Evolutionary conservation across 1,140 invertebrate species (phyloP).

Genomic region (Leptoteleia sp.): DNA sequence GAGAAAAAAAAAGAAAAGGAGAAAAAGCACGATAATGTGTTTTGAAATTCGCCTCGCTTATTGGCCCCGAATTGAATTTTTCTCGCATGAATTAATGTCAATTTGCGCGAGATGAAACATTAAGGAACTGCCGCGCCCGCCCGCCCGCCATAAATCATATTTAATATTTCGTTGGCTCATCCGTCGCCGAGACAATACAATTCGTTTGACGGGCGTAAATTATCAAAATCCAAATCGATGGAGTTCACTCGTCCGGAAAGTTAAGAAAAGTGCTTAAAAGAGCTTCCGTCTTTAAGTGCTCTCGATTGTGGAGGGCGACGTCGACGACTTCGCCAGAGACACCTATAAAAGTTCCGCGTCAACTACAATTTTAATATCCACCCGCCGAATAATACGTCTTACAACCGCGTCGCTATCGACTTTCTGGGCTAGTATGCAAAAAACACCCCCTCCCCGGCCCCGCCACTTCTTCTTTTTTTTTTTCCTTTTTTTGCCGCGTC

Average conservation of each 20-base stretch:
- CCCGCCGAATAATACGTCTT: slow-evolving; percentile 54
- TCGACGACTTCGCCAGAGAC: slow-evolving; percentile 47
- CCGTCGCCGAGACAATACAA: slow-evolving; percentile 41
- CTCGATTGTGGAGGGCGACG: slow-evolving; percentile 53
- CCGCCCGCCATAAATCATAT: slow-evolving; percentile 29
- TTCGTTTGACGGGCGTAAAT: slow-evolving; percentile 63
- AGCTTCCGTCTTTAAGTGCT: slow-evolving; percentile 63
- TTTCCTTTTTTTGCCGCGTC: background rate
- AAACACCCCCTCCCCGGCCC: too few species aligned
- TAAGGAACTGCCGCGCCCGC: slow-evolving; percentile 14
- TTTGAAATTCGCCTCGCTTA: too few species aligned
- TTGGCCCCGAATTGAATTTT: too few species aligned
- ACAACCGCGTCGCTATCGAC: slow-evolving; percentile 42
- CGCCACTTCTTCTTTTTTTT: background rate
- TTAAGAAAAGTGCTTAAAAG: slow-evolving; percentile 68
- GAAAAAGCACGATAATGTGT: too few species aligned
- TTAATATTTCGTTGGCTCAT: slow-evolving; percentile 48
- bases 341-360: slow-evolving; percentile 62
- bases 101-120: slow-evolving; percentile 23
- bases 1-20: too few species aligned
- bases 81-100: slow-evolving; percentile 25
- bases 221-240: slow-evolving; percentile 59
- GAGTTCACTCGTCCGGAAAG: slow-evolving; percentile 50
- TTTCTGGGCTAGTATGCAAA: slow-evolving; percentile 4
- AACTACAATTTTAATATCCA: slow-evolving; percentile 61